Conservation (phyloP, 2,113 vertebrate genomes). For the Paraplagusia blochii region DNA sequence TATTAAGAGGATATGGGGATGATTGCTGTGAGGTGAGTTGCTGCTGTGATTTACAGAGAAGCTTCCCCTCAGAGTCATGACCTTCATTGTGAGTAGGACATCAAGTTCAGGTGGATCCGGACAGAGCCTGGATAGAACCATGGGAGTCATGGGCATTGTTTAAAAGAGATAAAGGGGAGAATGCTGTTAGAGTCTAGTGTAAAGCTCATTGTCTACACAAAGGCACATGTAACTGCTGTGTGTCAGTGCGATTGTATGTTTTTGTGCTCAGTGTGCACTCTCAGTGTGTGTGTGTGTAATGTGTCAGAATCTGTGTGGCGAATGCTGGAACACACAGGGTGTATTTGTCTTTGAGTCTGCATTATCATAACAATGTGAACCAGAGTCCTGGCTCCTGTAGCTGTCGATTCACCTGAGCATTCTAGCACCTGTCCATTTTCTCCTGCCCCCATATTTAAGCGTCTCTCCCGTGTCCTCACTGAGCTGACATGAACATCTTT, state of each 20-base stretch:
- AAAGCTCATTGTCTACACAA: conserved; percentile 47
- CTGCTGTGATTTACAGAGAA: neutral
- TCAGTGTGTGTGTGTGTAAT: conserved; percentile 6
- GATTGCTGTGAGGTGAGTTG: neutral
- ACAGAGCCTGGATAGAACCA: conserved; percentile 39
- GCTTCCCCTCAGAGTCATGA: conserved; percentile 20
- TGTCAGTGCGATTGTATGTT: conserved; percentile 17
- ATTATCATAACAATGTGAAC: conserved; percentile 71
- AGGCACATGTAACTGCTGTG: conserved; percentile 23
- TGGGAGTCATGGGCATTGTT: conserved; percentile 46
- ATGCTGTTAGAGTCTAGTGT: conserved; percentile 49
- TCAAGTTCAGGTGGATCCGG: neutral
- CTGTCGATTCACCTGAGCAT: conserved; percentile 63
- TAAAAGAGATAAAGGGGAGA: conserved; percentile 26
- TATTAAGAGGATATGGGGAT: too few species aligned
- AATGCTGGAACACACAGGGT: conserved; percentile 20
- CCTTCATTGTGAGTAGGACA: conserved; percentile 29
- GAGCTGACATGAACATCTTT: conserved; percentile 81
- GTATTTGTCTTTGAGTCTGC: conserved; percentile 36
- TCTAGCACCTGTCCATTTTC: conserved; percentile 56
- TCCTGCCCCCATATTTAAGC: conserved; percentile 73
- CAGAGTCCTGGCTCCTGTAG: conserved; percentile 32
- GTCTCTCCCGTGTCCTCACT: conserved; percentile 51
- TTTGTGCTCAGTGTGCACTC: conserved; percentile 2
- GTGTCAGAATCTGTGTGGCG: conserved; percentile 10